Evolutionary conservation across 2,888 invertebrate genomes (phyloP), one percentile per base, ranked within the genome.

Genomic region (Linnaemya tessellans): DNA sequence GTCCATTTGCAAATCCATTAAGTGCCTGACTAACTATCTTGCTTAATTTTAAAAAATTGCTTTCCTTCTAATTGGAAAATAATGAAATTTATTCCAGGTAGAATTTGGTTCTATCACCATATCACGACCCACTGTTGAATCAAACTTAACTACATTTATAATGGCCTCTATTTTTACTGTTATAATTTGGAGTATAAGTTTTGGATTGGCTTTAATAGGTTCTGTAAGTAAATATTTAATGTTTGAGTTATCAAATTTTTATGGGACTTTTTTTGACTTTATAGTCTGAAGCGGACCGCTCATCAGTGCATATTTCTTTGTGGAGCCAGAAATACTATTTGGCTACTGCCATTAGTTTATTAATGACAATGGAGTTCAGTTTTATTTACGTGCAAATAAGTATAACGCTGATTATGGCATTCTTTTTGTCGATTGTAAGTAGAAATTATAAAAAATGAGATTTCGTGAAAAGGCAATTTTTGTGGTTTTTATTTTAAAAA

Each of bases 281-380:
- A 18, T 49, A 86, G 87, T 30, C 43, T 2, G 75, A 80, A 46
- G 43, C 75, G 0, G 67, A 71, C 10, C 60, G 67, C 20, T 49
- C 70, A 0, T 20, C 78, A 2, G 54, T 11, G 10, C 30, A 58
- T 56, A 20, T 87, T 10, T 30, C 81, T 1, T 67, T 86, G 35
- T 86, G 87, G 84, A 84, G 84, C 22, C 74, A 82, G 46, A 80
- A 84, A 35, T 87, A 75, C 58, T 87, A 84, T 62, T 49, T 88
- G 18, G 4, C 80, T 11, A 73, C 87, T 9, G 79, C 86, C 8
- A 74, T 84, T 15, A 75, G 75, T 15, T 56, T 84, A n/a, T 64
- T 84, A 15, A 49, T 87, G 22, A 73, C 77, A 10, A 58, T 74
- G 56, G 64, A 82, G 49, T 68, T 84, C 30, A 51, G 58, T 8